These are phyloP conservation scores for Melozone crissalis DNA, from an alignment of 2,113 vertebrate genomes.

Conservation along the genomic window DNA sequence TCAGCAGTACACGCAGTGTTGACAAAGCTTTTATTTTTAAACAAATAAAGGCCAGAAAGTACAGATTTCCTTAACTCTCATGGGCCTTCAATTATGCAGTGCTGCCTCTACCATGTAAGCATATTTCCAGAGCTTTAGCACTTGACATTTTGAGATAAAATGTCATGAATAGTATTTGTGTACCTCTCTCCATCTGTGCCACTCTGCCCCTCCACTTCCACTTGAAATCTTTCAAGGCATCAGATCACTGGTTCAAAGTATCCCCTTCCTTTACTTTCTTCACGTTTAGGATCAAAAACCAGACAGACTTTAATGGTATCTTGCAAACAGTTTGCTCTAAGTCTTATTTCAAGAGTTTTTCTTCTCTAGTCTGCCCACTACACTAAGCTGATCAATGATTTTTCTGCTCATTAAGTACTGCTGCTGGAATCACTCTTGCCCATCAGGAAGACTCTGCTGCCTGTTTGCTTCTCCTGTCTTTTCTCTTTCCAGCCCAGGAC, in stretches of 20 bases:
- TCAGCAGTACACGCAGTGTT: background rate
- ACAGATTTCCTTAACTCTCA: conserved; percentile 35
- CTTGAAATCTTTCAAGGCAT: conserved; percentile 32
- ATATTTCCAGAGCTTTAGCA: conserved; percentile 53
- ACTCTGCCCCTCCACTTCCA: background rate
- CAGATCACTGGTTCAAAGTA: background rate
- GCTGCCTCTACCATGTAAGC: conserved; percentile 1
- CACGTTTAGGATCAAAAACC: background rate
- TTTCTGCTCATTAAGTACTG: background rate
- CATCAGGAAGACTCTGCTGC: background rate
- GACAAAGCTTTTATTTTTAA: conserved; percentile 43
- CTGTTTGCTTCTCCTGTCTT: background rate
- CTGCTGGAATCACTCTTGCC: background rate
- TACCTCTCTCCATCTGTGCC: background rate
- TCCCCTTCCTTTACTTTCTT: background rate
- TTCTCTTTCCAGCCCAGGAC: background rate
- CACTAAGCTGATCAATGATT: background rate
- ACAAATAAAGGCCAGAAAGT: conserved; percentile 47
- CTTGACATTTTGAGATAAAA: conserved; percentile 70
- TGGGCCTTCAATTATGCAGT: conserved; percentile 25
- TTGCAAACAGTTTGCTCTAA: background rate
- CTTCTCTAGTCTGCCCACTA: background rate
- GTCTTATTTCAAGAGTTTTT: background rate
- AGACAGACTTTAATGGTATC: background rate
- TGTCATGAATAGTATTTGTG: conserved; percentile 46